Evolutionary conservation across 2,797 vertebrate species (phyloP), one percentile per base, ranked within the genome.

Genomic region (Parotocinclus haroldoi): DNA sequence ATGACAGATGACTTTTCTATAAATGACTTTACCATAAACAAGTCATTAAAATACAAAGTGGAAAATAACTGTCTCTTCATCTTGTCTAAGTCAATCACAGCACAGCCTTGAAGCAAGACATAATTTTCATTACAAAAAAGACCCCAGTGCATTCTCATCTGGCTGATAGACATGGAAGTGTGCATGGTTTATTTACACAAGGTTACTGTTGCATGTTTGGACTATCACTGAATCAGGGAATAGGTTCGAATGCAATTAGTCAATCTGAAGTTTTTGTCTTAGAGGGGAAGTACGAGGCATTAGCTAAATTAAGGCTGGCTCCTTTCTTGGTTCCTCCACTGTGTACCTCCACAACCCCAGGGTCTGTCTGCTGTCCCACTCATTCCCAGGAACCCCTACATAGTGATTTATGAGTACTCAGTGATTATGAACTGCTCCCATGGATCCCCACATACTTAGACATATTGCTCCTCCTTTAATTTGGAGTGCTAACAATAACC

Each of bases 301-400:
- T 79, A 72, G 71, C 79, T 77, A 79, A 81, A 75, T 75, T 46
- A 76, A 75, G 79, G 54, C 81, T 78, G 84, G 83, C 81, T 87
- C 83, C 83, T 83, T 85, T 81, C 78, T 82, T 80, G 82, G 81
- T 87, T 84, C 71, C 82, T 76, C 69, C 77, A 74, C 82, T 78
- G 3, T 78, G 80, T 78, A 79, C 78, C 66, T 52, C 78, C 84
- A 80, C 81, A 85, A 82, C 85, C 86, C 7, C 72, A 83, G 82
- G 83, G 81, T 86, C 70, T 75, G 71, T 80, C 67, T 73, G 48
- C 68, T 55, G 75, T 54, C 81, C 73, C 61, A 67, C 55, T 42
- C 40, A 48, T 52, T 62, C 68, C 64, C 60, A 66, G 72, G 66
- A 58, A 74, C 50, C 50, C 42, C 53, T 58, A 63, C 69, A 65